phyloP scores from a whole-genome alignment of 2,113 vertebrate species.

The Solea solea region DNA sequence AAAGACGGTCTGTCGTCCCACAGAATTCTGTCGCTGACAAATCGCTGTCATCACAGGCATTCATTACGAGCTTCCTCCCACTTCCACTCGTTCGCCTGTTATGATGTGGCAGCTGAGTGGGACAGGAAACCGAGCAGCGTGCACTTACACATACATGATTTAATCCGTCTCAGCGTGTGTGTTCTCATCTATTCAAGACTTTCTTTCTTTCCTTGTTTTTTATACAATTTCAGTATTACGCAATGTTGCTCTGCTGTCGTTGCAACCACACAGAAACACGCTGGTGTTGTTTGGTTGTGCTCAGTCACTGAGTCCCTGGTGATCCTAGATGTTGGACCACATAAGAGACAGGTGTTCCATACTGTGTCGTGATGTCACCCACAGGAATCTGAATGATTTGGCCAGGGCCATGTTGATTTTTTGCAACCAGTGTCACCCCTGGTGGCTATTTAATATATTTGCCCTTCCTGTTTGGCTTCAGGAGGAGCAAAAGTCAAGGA shows the following conservation, averaged over 20 bases:
- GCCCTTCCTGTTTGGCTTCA: no score
- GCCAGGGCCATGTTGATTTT: no score
- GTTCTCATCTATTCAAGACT: not conserved
- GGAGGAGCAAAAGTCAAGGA: no score
- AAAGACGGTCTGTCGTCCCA: slow-evolving; percentile 26
- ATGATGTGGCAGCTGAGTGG: not conserved
- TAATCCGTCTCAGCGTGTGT: not conserved
- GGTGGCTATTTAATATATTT: no score
- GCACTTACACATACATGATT: not conserved
- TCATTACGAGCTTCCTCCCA: slow-evolving; percentile 48
- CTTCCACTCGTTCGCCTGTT: slow-evolving; percentile 22
- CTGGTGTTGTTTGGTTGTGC: not conserved
- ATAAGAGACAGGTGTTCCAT: not conserved
- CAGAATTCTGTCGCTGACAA: slow-evolving; percentile 38
- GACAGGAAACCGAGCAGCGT: not conserved
- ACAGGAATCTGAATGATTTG: no score
- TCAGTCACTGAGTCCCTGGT: not conserved
- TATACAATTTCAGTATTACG: not conserved
- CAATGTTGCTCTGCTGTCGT: not conserved
- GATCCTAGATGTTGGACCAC: not conserved
- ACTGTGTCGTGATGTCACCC: not conserved
- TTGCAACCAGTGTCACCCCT: no score
- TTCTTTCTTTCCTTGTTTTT: not conserved
- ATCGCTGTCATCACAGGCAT: slow-evolving; percentile 43
- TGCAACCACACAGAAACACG: not conserved